Evolutionary conservation across 2,797 vertebrate species (phyloP).

Genomic region (Odontamblyopus rebecca): DNA sequence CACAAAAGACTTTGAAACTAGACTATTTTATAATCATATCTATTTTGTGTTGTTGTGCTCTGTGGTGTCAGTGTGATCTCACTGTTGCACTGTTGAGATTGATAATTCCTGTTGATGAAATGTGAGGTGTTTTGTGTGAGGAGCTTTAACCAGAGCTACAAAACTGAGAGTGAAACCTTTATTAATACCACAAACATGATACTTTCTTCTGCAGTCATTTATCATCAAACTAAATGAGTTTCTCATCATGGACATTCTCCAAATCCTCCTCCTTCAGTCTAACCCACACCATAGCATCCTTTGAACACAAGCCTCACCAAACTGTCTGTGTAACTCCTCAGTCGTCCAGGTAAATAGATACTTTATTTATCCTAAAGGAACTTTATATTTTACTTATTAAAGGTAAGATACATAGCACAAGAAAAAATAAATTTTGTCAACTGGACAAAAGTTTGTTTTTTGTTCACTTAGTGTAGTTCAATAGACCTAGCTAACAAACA

Average conservation of each 20-base stretch:
- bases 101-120: constrained; percentile 4
- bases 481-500: too few relatives aligned
- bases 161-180: not conserved
- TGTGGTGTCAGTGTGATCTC: not conserved
- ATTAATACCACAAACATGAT: not conserved
- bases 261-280: not conserved
- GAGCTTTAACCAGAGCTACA: constrained; percentile 2
- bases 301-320: not conserved
- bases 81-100: constrained; percentile 2
- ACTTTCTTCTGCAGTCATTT: not conserved
- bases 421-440: too few relatives aligned
- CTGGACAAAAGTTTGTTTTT: too few relatives aligned
- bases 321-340: too few relatives aligned
- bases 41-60: not conserved
- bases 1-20: too few relatives aligned
- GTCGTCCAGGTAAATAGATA: too few relatives aligned
- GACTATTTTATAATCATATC: too few relatives aligned
- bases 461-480: too few relatives aligned
- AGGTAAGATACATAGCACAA: too few relatives aligned
- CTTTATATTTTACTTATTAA: too few relatives aligned
- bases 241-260: not conserved
- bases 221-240: not conserved
- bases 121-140: not conserved
- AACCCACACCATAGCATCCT: not conserved
- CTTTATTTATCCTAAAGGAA: too few relatives aligned